Conservation (phyloP, 2,888 invertebrate genomes). For the Abscondita cerata region DNA sequence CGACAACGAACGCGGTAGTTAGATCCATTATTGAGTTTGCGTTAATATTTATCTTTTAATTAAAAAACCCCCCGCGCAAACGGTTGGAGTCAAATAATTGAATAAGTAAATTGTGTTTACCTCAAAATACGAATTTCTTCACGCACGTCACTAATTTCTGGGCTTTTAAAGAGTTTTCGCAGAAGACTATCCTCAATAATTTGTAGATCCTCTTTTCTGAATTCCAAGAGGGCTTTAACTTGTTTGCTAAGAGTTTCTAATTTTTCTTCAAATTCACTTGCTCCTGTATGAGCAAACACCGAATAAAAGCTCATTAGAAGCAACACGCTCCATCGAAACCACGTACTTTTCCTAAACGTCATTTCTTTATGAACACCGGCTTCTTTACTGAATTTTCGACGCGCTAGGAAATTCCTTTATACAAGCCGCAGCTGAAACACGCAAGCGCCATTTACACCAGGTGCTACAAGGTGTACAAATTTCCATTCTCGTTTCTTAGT, state of each 20-base stretch:
- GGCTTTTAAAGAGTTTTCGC: constrained; percentile 61
- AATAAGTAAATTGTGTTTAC: constrained; percentile 48
- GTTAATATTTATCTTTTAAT: constrained; percentile 8
- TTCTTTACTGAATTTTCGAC: constrained; percentile 27
- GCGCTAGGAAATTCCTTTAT: constrained; percentile 31
- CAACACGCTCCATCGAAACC: constrained; percentile 29
- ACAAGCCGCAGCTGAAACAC: constrained; percentile 25
- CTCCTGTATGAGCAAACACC: constrained; percentile 12
- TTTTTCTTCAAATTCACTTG: constrained; percentile 55
- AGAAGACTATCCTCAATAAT: constrained; percentile 63
- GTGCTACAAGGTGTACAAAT: constrained; percentile 31
- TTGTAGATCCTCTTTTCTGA: constrained; percentile 63
- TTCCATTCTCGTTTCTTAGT: constrained; percentile 22
- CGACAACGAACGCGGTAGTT: too few species aligned
- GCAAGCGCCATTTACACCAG: constrained; percentile 32
- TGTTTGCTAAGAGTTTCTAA: constrained; percentile 63
- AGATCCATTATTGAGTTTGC: not conserved
- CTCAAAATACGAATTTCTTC: constrained; percentile 62
- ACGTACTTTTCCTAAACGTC: constrained; percentile 23
- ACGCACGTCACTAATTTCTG: constrained; percentile 61
- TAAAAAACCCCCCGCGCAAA: not conserved
- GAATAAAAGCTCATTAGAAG: constrained; percentile 34
- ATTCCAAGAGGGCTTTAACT: constrained; percentile 61
- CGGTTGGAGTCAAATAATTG: not conserved
- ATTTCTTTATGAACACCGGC: constrained; percentile 13